Evolutionary conservation across 1,140 invertebrate genomes (phyloP).

Genomic region (Stegodyphus dumicola): DNA sequence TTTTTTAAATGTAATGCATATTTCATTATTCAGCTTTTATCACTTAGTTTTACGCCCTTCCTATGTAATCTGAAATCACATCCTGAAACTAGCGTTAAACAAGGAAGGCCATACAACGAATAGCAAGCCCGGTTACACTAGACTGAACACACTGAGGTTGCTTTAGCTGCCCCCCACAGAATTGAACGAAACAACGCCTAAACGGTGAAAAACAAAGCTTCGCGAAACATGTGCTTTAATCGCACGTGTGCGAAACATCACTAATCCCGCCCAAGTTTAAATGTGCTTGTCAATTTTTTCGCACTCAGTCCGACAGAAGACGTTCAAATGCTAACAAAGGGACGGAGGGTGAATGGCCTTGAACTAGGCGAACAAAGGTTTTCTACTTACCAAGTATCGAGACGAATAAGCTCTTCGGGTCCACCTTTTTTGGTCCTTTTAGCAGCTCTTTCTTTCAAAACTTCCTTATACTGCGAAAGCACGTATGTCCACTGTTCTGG

Average conservation of each 20-base stretch:
- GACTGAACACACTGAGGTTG: slow-evolving; percentile 40
- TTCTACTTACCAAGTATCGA: slow-evolving; percentile 89
- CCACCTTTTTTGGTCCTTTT: slow-evolving; percentile 81
- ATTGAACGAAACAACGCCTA: slow-evolving; percentile 37
- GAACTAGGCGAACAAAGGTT: slow-evolving; percentile 66
- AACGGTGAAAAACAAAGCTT: slow-evolving; percentile 55
- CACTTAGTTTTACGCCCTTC: too few species aligned
- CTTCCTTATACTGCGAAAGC: slow-evolving; percentile 87
- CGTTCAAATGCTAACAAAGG: slow-evolving; percentile 54
- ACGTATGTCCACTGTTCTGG: slow-evolving; percentile 87
- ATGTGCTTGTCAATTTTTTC: slow-evolving; percentile 61
- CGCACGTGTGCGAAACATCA: slow-evolving; percentile 58
- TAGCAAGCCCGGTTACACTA: slow-evolving; percentile 56
- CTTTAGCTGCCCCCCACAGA: slow-evolving; percentile 25
- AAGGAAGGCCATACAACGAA: slow-evolving; percentile 5
- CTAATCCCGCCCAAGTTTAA: slow-evolving; percentile 59
- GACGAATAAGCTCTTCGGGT: slow-evolving; percentile 89
- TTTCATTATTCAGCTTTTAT: too few species aligned
- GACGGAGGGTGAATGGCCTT: slow-evolving; percentile 66
- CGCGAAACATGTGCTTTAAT: slow-evolving; percentile 58
- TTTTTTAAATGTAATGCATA: too few species aligned
- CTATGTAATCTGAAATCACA: too few species aligned
- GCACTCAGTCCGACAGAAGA: slow-evolving; percentile 48
- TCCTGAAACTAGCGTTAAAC: not conserved
- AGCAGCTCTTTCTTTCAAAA: slow-evolving; percentile 86